Evolutionary conservation across 2,797 vertebrate species (phyloP).

Genomic region (Coregonus sp.): DNA sequence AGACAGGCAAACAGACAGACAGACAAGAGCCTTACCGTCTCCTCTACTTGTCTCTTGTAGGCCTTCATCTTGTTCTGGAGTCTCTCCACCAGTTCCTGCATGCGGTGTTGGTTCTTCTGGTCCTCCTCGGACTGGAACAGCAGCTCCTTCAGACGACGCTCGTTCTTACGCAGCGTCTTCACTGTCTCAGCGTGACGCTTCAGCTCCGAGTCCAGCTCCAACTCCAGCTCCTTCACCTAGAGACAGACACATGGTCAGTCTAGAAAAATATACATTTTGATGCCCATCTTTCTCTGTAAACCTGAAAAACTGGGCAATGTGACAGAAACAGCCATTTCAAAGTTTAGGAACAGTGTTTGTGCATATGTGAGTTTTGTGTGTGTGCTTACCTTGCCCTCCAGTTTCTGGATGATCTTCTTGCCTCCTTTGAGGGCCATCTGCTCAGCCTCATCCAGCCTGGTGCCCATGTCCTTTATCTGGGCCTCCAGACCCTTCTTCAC

Average conservation of each 20-base stretch:
- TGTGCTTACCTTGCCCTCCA: constrained; percentile 77
- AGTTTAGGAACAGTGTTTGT: background rate
- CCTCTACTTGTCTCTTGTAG: constrained; percentile 86
- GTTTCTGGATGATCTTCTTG: constrained; percentile 83
- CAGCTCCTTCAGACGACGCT: constrained; percentile 81
- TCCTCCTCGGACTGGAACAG: constrained; percentile 84
- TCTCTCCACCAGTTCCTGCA: constrained; percentile 84
- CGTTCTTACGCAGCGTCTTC: constrained; percentile 82
- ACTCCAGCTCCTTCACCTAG: constrained; percentile 81
- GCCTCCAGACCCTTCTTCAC: constrained; percentile 80
- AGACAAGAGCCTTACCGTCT: constrained; percentile 67
- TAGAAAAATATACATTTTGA: background rate
- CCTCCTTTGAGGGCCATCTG: constrained; percentile 82
- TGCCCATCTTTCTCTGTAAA: background rate
- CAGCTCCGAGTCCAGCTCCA: constrained; percentile 80
- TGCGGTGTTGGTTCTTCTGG: constrained; percentile 82
- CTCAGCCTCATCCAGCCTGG: constrained; percentile 79
- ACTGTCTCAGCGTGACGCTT: constrained; percentile 78
- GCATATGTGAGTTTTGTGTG: background rate
- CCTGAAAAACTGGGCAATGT: background rate
- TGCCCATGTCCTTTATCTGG: constrained; percentile 78
- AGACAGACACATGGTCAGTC: background rate
- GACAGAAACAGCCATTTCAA: background rate
- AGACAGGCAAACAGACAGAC: background rate
- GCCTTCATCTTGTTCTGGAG: constrained; percentile 85